These are phyloP conservation scores for Seriola aureovittata DNA, from an alignment of 2,113 vertebrate genomes.

Conservation along the genomic window DNA sequence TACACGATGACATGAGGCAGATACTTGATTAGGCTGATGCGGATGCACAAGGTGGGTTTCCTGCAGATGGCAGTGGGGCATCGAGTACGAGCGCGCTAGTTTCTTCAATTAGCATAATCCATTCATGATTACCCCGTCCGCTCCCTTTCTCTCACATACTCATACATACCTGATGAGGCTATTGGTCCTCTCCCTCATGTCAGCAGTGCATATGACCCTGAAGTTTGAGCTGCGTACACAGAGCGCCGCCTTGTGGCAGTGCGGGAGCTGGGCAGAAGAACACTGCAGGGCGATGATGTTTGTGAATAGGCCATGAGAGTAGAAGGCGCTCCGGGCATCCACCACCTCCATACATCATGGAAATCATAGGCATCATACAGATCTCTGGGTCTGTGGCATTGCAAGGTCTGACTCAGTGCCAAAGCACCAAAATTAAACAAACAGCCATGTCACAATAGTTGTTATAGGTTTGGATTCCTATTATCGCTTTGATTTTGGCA, in stretches of 20 bases:
- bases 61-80: background rate
- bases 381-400: background rate
- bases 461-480: background rate
- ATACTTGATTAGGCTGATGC: slow-evolving; percentile 3
- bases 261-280: background rate
- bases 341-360: background rate
- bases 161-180: slow-evolving; percentile 71
- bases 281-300: background rate
- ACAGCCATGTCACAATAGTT: background rate
- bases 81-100: background rate
- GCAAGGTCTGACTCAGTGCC: background rate
- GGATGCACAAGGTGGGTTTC: slow-evolving; percentile 5
- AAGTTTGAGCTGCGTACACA: background rate
- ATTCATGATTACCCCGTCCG: background rate
- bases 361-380: background rate
- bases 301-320: background rate
- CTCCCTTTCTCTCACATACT: background rate
- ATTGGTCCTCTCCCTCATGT: slow-evolving; percentile 87
- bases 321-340: background rate
- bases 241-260: slow-evolving; percentile 8
- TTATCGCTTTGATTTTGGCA: too few relatives aligned
- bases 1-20: background rate
- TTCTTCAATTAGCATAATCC: slow-evolving; percentile 20
- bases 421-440: background rate
- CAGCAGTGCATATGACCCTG: slow-evolving; percentile 60